Percentiles rank a stretch among this genome's conserved stretches.
Evolutionary conservation across 2,888 invertebrate species (phyloP).

Genomic region (Acrobasis suavella): DNA sequence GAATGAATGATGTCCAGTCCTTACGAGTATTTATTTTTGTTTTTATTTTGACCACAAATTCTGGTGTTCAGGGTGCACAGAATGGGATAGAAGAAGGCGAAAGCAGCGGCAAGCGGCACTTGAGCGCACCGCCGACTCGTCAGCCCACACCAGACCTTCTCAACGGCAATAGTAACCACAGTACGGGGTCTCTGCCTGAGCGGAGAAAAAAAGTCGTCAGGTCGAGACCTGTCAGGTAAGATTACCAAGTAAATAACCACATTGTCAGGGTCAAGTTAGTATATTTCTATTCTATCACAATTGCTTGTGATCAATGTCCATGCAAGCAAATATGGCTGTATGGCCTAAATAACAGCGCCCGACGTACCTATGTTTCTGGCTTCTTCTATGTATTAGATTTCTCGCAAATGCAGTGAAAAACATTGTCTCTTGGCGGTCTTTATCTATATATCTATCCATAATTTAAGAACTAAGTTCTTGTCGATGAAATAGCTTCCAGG

Average conservation of each 20-base stretch:
- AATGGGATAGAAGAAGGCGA: constrained; percentile 69
- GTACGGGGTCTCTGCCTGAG: constrained; percentile 73
- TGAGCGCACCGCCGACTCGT: constrained; percentile 75
- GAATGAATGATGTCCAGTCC: neutral
- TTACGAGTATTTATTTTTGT: neutral
- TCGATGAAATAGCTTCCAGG: too few relatives aligned
- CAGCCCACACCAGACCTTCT: constrained; percentile 74
- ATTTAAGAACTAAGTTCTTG: too few relatives aligned
- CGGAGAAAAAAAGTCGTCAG: constrained; percentile 69
- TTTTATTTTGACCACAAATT: neutral
- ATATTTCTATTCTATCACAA: too few relatives aligned
- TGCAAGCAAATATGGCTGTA: too few relatives aligned
- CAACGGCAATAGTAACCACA: constrained; percentile 78
- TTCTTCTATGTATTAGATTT: too few relatives aligned
- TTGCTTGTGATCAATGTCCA: too few relatives aligned
- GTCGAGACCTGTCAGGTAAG: constrained; percentile 61
- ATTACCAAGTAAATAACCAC: neutral
- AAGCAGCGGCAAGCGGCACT: constrained; percentile 61
- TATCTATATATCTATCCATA: too few relatives aligned
- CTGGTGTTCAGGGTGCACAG: constrained; percentile 47
- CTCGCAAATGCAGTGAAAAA: too few relatives aligned
- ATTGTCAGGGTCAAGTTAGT: too few relatives aligned
- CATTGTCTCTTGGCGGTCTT: too few relatives aligned
- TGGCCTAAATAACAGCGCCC: too few relatives aligned
- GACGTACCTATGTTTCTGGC: too few relatives aligned